Evolutionary conservation across 2,888 invertebrate genomes (phyloP).

Genomic region (Leptura quadrifasciata): DNA sequence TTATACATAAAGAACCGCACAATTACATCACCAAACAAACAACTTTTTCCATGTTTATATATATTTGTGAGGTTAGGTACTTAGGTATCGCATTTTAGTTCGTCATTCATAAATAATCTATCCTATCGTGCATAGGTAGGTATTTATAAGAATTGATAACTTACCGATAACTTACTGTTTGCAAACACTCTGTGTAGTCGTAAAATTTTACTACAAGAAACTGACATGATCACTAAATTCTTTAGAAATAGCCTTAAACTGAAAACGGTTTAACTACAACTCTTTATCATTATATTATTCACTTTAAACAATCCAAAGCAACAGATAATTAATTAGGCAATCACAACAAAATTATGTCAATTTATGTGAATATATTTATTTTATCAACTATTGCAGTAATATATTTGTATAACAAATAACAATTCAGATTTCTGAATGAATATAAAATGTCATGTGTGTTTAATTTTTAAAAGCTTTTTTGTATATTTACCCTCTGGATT

Average conservation of each 20-base stretch:
- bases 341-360: not conserved
- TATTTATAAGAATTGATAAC: not conserved
- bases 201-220: not conserved
- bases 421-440: not conserved
- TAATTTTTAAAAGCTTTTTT: not conserved
- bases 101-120: not conserved
- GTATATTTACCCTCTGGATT: not conserved
- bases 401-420: not conserved
- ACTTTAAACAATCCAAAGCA: conserved; percentile 4
- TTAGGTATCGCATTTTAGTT: not conserved
- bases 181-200: not conserved
- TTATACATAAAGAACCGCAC: not conserved
- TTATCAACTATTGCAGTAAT: not conserved
- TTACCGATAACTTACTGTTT: conserved; percentile 5
- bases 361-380: not conserved
- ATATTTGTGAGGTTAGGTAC: not conserved
- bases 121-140: not conserved
- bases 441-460: not conserved
- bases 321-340: conserved; percentile 12
- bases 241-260: not conserved
- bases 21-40: not conserved
- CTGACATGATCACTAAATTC: not conserved
- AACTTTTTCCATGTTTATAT: not conserved
- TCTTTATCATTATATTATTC: not conserved
- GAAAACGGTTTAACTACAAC: not conserved